Evolutionary conservation across 2,113 vertebrate genomes (phyloP).

Genomic region (Mola mola): DNA sequence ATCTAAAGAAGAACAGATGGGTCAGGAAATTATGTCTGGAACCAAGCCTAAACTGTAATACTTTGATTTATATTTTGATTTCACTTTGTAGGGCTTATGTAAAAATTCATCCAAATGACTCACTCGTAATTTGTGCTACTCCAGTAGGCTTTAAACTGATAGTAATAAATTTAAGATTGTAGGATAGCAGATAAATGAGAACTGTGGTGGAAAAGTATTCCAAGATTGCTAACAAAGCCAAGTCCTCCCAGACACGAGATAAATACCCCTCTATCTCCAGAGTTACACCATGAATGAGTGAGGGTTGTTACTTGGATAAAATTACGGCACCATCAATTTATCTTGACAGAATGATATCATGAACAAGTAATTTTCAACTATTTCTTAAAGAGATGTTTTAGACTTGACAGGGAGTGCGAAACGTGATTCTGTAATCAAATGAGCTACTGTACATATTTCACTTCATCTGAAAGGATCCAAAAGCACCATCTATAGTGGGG

Average conservation of each 20-base stretch:
- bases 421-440: no score
- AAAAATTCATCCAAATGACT: slow-evolving; percentile 17
- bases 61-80: slow-evolving; percentile 55
- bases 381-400: slow-evolving; percentile 8
- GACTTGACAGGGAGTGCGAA: background rate
- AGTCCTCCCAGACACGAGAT: slow-evolving; percentile 11
- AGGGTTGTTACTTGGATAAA: background rate
- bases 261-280: background rate
- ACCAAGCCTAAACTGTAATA: slow-evolving; percentile 25
- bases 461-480: background rate
- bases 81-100: slow-evolving; percentile 28
- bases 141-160: background rate
- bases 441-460: background rate
- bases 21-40: slow-evolving; percentile 54
- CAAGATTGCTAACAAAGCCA: background rate
- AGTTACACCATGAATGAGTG: background rate
- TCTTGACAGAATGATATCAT: slow-evolving; percentile 3
- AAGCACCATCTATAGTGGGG: background rate
- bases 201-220: background rate
- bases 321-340: slow-evolving; percentile 11
- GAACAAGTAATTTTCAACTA: background rate
- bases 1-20: slow-evolving; percentile 67
- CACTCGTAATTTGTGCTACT: slow-evolving; percentile 7
- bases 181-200: background rate
- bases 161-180: background rate